Percentiles rank a stretch among this genome's conserved stretches.
These are phyloP conservation scores for Homarus gammarus DNA, from an alignment of 2,888 invertebrate species.

Conservation along the genomic window DNA sequence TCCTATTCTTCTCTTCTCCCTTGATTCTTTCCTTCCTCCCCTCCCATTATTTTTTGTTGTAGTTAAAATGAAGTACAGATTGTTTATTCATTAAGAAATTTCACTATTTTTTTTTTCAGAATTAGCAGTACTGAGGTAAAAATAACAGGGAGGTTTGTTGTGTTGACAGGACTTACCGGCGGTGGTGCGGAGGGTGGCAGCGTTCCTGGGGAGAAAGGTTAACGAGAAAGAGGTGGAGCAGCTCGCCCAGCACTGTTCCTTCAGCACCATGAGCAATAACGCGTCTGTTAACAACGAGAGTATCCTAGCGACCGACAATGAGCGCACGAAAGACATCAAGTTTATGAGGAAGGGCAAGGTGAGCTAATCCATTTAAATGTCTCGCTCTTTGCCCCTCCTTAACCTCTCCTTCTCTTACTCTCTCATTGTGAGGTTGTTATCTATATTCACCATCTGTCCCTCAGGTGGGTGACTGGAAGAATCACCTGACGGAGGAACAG, in stretches of 20 bases:
- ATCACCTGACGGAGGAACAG: slow-evolving; percentile 65
- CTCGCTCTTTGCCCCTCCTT: too few species aligned
- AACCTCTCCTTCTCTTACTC: too few species aligned
- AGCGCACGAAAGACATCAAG: slow-evolving; percentile 44
- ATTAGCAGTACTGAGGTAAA: too few species aligned
- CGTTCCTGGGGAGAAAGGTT: slow-evolving; percentile 85
- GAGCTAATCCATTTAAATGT: too few species aligned
- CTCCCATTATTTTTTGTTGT: too few species aligned
- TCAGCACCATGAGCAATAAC: slow-evolving; percentile 90
- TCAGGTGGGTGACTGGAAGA: slow-evolving; percentile 73
- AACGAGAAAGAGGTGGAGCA: slow-evolving; percentile 84
- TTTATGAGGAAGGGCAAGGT: slow-evolving; percentile 75
- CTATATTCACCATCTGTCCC: too few species aligned
- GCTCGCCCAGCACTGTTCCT: slow-evolving; percentile 88
- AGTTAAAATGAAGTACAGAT: background rate
- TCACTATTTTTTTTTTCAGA: slow-evolving; percentile 23
- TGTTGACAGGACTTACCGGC: slow-evolving; percentile 83
- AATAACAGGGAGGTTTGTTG: too few species aligned
- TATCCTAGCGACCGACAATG: slow-evolving; percentile 20
- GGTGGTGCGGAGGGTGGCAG: slow-evolving; percentile 85
- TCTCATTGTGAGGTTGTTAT: too few species aligned
- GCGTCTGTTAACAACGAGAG: slow-evolving; percentile 84
- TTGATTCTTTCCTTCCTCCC: too few species aligned
- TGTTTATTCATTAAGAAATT: too few species aligned
- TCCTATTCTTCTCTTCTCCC: too few species aligned